Base-by-base conservation (phyloP, 2,888 invertebrate genomes). In the Thera britannica region DNA sequence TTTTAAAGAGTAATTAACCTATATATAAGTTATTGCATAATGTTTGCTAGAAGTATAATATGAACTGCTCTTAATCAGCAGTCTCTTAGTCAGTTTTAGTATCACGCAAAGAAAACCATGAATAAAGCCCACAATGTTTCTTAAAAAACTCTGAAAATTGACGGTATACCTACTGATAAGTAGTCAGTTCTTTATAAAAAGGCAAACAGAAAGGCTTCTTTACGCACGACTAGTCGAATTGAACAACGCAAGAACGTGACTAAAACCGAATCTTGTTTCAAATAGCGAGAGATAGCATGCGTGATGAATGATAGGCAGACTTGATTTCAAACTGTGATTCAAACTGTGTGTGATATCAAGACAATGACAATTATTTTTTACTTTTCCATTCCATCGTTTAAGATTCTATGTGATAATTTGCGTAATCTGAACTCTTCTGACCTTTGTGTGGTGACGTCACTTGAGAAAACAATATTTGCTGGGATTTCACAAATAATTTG, bases 161-260 rank as follows among this genome's bases (percentile, higher is more conserved):
- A 41, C 51, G 48, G 36, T 34, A 12, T 55, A 46, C 44, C 41
- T 6, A 8, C 9, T 11, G 58, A 11, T 62, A 67, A 62, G 48
- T 61, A 62, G 51, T 46, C 35, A 58, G 8, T n/a, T 41, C 51
- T 56, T 35, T 48, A 68, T 34, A 68, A 67, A 69, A 74, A 77
- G 9, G 44, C 6, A 68, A 75, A 60, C 36, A 76, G 76, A 79
- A 80, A 79, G 70, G 70, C 67, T 71, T 72, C 69, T 79, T 82
- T 73, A 78, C 79, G 81, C 82, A 83, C 80, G 83, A 83, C 64
- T 78, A 69, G 64, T 51, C 7, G 71, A 70, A 78, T 77, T 74
- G 74, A 58, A 73, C 71, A 72, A 77, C 74, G 70, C 73, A 58
- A 65, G 75, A 78, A 79, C 83, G 82, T 85, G 82, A 84, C 79